A percentile compares a stretch with the other conserved stretches of the same genome.
Conservation (phyloP, 2,113 vertebrate species). For the Tylochromis polylepis region DNA sequence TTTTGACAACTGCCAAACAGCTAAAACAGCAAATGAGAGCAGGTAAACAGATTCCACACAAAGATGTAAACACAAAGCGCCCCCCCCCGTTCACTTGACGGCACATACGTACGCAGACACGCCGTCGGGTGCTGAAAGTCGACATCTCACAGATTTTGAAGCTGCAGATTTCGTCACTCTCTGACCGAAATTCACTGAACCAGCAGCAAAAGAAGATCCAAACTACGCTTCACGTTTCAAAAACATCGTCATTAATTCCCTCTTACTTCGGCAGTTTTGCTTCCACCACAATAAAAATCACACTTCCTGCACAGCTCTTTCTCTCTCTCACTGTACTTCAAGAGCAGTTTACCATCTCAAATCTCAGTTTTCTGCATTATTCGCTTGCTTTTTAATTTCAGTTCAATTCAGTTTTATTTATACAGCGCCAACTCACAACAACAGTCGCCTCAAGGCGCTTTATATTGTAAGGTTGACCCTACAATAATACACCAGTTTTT, state of each 20-base stretch:
- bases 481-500: too few relatives aligned
- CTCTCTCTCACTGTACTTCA: neutral
- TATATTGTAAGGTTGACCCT: too few relatives aligned
- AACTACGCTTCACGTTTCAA: neutral
- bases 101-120: neutral
- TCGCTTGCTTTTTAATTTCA: too few relatives aligned
- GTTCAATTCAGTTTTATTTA: too few relatives aligned
- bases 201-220: neutral
- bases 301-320: neutral
- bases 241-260: neutral
- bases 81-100: accelerated
- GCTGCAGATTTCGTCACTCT: neutral
- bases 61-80: neutral
- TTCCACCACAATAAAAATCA: neutral
- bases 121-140: neutral
- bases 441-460: too few relatives aligned
- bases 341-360: neutral
- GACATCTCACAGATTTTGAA: neutral
- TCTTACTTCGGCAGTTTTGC: neutral
- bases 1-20: too few relatives aligned
- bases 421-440: too few relatives aligned
- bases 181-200: neutral
- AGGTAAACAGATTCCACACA: accelerated
- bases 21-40: too few relatives aligned
- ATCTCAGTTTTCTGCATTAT: neutral